Evolutionary conservation across 2,888 invertebrate species (phyloP).

Genomic region (Platypus cylindrus): DNA sequence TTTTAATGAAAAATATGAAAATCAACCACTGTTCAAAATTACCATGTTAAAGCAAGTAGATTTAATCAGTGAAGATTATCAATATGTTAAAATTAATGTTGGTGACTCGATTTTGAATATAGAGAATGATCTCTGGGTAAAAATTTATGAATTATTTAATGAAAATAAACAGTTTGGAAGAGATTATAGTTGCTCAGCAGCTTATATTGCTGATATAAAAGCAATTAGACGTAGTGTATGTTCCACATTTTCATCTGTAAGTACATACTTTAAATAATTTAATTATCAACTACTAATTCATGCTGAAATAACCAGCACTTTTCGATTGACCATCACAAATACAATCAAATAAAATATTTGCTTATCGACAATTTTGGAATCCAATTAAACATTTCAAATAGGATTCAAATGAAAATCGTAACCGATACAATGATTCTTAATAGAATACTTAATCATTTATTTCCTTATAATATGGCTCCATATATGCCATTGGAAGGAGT

Average conservation of each 20-base stretch:
- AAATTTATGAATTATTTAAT: conserved; percentile 45
- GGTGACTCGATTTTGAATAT: conserved; percentile 57
- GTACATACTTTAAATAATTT: too few species aligned
- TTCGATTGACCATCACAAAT: too few species aligned
- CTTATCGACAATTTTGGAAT: conserved; percentile 25
- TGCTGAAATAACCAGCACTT: too few species aligned
- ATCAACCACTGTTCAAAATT: conserved; percentile 47
- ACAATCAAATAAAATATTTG: conserved; percentile 22
- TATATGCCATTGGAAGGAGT: conserved; percentile 35
- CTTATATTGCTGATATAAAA: conserved; percentile 35
- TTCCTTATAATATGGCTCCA: conserved; percentile 32
- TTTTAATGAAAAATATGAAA: conserved; percentile 2
- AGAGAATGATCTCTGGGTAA: conserved; percentile 54
- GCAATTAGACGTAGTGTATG: conserved; percentile 39
- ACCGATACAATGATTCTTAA: conserved; percentile 31
- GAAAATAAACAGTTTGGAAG: conserved; percentile 44
- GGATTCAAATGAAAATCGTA: conserved; percentile 31
- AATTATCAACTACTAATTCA: too few species aligned
- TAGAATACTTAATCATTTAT: conserved; percentile 29
- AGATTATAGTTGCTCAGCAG: conserved; percentile 41
- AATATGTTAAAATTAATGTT: conserved; percentile 48
- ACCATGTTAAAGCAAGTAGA: conserved; percentile 41
- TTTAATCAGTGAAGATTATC: conserved; percentile 42
- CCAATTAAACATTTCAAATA: conserved; percentile 29
- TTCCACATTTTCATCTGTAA: conserved; percentile 2